Base-by-base conservation (phyloP, 1,140 invertebrate species). In the Tetramorium alpestre region DNA sequence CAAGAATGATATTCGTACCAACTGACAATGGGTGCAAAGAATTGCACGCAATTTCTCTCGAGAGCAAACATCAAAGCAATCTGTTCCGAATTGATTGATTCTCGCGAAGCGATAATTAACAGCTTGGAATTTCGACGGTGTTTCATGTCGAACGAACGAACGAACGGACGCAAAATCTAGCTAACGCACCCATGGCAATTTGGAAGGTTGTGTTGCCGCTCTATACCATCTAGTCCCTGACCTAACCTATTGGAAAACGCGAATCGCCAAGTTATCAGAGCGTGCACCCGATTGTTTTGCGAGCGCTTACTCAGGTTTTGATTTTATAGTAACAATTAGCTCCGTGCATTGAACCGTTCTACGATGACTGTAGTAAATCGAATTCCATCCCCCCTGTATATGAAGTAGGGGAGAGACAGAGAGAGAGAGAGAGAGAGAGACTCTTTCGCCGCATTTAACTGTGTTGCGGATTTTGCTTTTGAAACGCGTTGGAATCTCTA, bases 211-310 rank as follows among this genome's bases (percentile, higher is more conserved):
- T 51, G 67, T 28, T 25, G 25, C 54, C 16, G 11, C 16, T 44
- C 65, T 80, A 69, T 67, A 56, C 13, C 10, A n/a, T 3, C 38
- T 58, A 49, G 67, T 81, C 49, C 85, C 72, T 81, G 73, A 78
- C 73, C 88, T 78, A 73, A 86, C 84, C 82, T 80, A 86, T 86
- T 51, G 81, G 87, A 89, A 87, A 86, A 89, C 58, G 47, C n/a
- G n/a, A 49, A 65, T 78, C 70, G 33, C 60, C 5, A 58, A 78
- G 77, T 88, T 88, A 88, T 88, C 86, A 88, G 86, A 88, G 87
- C 87, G 77, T 88, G 76, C 25, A 67, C 44, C 33, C 70, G 69
- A 11, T 72, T 81, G 77, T 88, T 87, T 88, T 64, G 77, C 69
- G 51, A 84, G 60, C 77, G 58, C 51, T 88, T 87, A 51, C 58